Evolutionary conservation across 2,797 vertebrate genomes (phyloP).

Genomic region (Alexandromys oeconomus): DNA sequence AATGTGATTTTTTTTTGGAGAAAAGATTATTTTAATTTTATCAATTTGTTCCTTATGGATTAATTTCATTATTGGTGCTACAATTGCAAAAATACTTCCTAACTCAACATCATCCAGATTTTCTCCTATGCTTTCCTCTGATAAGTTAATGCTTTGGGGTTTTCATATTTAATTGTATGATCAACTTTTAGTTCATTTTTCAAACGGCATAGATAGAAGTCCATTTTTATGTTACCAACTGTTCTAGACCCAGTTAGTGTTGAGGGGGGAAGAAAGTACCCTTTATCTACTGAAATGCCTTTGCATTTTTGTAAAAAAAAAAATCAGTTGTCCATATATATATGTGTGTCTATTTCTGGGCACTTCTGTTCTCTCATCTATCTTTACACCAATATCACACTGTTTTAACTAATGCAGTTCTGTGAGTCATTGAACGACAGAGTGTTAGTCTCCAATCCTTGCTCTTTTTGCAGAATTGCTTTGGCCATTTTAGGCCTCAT

Average conservation of each 20-base stretch:
- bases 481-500: constrained; percentile 1
- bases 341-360: not conserved
- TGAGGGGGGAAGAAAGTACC: not conserved
- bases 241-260: not conserved
- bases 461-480: constrained; percentile 24
- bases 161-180: not conserved
- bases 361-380: constrained; percentile 33
- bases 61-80: not conserved
- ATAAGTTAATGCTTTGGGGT: not conserved
- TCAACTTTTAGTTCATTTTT: constrained; percentile 34
- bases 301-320: constrained; percentile 9
- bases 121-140: not conserved
- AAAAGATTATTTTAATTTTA: not conserved
- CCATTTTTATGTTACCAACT: constrained; percentile 30
- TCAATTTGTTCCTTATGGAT: not conserved
- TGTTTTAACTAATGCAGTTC: constrained; percentile 30
- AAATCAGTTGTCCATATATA: not conserved
- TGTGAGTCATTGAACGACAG: not conserved
- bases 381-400: constrained; percentile 47
- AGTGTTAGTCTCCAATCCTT: not conserved
- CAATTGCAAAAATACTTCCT: not conserved
- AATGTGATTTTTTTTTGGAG: not conserved
- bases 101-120: not conserved
- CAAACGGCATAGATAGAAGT: not conserved
- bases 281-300: not conserved